Evolutionary conservation across 2,888 invertebrate species (phyloP).

Genomic region (Eupeodes luniger): DNA sequence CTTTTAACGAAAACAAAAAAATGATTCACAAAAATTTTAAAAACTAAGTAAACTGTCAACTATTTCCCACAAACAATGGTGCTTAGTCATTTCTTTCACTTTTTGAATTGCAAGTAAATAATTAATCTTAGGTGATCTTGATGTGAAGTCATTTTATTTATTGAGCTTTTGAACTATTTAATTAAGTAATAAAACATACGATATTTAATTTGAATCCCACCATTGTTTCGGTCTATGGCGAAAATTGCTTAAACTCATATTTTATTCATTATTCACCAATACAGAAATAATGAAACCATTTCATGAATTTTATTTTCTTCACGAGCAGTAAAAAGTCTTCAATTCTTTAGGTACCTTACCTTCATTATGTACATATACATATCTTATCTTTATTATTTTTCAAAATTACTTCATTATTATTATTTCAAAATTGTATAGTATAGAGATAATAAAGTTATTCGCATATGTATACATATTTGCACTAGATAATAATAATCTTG

Average conservation of each 20-base stretch:
- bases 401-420: constrained; percentile 18
- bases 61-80: not conserved
- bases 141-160: constrained; percentile 7
- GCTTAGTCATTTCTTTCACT: constrained; percentile 52
- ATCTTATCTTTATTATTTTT: constrained; percentile 29
- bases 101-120: constrained; percentile 16
- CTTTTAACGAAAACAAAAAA: not conserved
- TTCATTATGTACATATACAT: not conserved
- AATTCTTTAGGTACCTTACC: not conserved
- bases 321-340: not conserved
- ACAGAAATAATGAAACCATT: not conserved
- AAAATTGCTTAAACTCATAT: too few relatives aligned
- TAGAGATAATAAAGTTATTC: not conserved
- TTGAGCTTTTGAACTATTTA: constrained; percentile 20
- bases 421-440: not conserved
- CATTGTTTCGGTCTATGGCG: too few relatives aligned
- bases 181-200: not conserved
- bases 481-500: constrained; percentile 25
- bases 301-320: not conserved
- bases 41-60: not conserved
- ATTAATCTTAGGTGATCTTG: not conserved
- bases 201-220: constrained; percentile 8
- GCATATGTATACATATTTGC: constrained; percentile 31
- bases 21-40: constrained; percentile 24
- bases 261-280: not conserved